Base-by-base conservation (phyloP, 2,113 vertebrate genomes). In the Pseudopipra pipra region DNA sequence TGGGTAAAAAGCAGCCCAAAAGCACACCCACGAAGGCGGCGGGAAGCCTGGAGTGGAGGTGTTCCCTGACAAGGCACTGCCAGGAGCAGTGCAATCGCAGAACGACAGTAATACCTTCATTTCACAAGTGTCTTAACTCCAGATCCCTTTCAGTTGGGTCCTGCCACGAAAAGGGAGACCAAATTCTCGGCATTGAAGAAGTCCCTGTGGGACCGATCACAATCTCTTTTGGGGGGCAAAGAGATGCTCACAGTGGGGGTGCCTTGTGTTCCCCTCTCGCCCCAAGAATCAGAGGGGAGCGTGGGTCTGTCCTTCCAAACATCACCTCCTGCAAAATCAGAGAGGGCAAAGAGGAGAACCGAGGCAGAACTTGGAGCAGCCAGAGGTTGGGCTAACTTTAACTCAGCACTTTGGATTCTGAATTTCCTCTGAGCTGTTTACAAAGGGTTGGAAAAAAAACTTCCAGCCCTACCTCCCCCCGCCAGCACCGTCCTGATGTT, bases 371-470 rank as follows among this genome's bases (percentile, higher is more conserved):
- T 33, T 49, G 1, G 88, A 7, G 1, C 77, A 71, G 72, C 58
- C 93, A 78, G 96, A 3, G 5, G 20, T 8, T 54, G 86, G 84
- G 84, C 83, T 85, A 97, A 97, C 91, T 97, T 96, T 44, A 96
- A 85, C 96, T 81, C 68, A 2, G 58, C 93, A 33, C 91, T 94
- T 95, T 20, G 72, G 72, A 43, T 76, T 67, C 94, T 66, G 81
- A 91, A 87, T 96, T 96, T 89, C 87, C 88, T 66, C 81, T 19
- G 66, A 88, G 66, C 72, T 94, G 82, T 97, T 97, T 97, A 96
- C 93, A 94, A 77, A 95, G 63, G 44, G 63, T 90, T 93, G 89
- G 23, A 47, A 81, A 93, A 73, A 86, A 94, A 85, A 91, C 94
- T 95, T 87, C 37, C 63, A 89, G 62, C 76, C 27, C 58, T 78